Conservation (phyloP, 2,888 invertebrate genomes). For the Microplitis manilae region DNA sequence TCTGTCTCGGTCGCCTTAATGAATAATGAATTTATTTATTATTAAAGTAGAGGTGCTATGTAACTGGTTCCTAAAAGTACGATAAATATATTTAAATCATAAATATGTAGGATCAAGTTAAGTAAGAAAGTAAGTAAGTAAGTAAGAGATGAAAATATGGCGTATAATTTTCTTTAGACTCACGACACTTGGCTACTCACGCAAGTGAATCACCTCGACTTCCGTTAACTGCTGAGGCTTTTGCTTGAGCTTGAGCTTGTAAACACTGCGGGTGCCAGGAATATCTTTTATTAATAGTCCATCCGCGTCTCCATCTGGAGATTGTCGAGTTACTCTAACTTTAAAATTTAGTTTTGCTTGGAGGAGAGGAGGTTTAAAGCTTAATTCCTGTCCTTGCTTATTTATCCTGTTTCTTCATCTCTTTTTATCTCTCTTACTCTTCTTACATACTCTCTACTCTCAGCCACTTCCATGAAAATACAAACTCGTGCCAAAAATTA, state of each 20-base stretch:
- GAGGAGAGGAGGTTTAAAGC: neutral
- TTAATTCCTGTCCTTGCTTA: neutral
- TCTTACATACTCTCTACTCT: neutral
- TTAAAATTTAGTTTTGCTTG: conserved; percentile 23
- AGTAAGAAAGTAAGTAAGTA: conserved; percentile 2
- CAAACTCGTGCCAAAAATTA: conserved; percentile 26
- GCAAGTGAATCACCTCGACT: conserved; percentile 34
- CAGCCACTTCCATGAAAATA: neutral
- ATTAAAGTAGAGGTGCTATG: neutral
- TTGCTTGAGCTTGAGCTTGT: conserved; percentile 30
- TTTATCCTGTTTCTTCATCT: neutral
- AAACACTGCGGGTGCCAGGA: conserved; percentile 40
- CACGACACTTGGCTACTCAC: conserved; percentile 29
- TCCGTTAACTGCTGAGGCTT: conserved; percentile 30
- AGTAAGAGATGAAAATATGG: neutral
- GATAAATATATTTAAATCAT: neutral
- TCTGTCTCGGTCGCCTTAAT: neutral
- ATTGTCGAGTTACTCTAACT: conserved; percentile 39
- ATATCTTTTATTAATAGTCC: conserved; percentile 48
- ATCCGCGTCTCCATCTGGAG: conserved; percentile 40
- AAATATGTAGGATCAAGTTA: neutral
- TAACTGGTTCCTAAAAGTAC: neutral
- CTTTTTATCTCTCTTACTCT: neutral
- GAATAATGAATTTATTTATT: neutral
- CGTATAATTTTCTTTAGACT: conserved; percentile 22